A percentile compares a stretch with the other conserved stretches of the same genome.
These are phyloP conservation scores for Nematolebias whitei DNA, from an alignment of 2,113 vertebrate species.

Conservation along the genomic window DNA sequence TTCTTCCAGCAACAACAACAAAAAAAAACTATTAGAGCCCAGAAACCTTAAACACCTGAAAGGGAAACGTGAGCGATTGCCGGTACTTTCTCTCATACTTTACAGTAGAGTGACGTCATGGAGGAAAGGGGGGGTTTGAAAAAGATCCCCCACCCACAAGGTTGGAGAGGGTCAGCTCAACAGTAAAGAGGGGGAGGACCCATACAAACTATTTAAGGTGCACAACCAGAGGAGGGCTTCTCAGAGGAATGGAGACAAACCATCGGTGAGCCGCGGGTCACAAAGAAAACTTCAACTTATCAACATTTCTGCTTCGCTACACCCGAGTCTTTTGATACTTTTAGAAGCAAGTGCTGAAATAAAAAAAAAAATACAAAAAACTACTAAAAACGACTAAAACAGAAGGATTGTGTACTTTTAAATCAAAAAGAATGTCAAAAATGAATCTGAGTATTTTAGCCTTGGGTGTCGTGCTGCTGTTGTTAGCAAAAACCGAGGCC, in stretches of 20 bases:
- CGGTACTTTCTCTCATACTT: not conserved
- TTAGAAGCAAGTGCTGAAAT: conserved; percentile 6
- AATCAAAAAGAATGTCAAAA: conserved; percentile 70
- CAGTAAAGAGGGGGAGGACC: conserved; percentile 80
- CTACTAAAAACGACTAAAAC: not conserved
- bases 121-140: conserved; percentile 46
- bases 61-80: conserved; percentile 38
- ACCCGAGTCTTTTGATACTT: conserved; percentile 8
- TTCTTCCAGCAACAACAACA: conserved; percentile 25
- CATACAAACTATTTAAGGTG: conserved; percentile 92
- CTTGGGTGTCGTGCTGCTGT: conserved; percentile 64
- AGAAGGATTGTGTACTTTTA: not conserved
- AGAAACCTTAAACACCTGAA: conserved; percentile 44
- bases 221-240: conserved; percentile 73
- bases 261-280: conserved; percentile 57
- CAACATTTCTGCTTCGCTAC: conserved; percentile 5
- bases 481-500: conserved; percentile 67
- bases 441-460: conserved; percentile 40
- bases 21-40: conserved; percentile 16
- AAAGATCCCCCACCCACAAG: conserved; percentile 64
- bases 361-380: not conserved
- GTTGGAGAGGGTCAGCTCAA: conserved; percentile 70
- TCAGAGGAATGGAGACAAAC: conserved; percentile 60
- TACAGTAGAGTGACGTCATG: conserved; percentile 51
- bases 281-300: conserved; percentile 41